Conservation (phyloP, 2,888 invertebrate species). For the Papilio demoleus region DNA sequence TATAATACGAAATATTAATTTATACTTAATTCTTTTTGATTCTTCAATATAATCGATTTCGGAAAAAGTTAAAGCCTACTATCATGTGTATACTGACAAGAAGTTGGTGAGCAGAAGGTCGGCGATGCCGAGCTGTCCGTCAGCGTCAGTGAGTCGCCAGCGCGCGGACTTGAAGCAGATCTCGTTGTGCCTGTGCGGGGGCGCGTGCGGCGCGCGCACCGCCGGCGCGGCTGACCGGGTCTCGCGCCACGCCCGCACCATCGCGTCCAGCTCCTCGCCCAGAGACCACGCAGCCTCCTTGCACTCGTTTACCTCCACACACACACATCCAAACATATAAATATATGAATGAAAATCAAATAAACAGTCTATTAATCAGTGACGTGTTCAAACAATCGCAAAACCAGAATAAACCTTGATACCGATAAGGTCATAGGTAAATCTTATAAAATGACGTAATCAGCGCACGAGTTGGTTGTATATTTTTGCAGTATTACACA, state of each 20-base stretch:
- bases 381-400: no score
- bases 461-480: background rate
- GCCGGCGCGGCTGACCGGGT: constrained; percentile 80
- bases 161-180: constrained; percentile 99
- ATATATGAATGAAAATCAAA: no score
- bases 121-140: constrained; percentile 98
- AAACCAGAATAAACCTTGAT: background rate
- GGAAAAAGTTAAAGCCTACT: no score
- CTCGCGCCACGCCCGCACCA: constrained; percentile 94
- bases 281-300: constrained; percentile 94
- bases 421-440: background rate
- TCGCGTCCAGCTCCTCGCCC: constrained; percentile 97
- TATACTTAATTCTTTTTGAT: no score
- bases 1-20: no score
- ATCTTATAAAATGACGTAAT: background rate
- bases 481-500: constrained; percentile 40
- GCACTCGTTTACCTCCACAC: constrained; percentile 89
- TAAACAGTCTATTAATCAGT: no score
- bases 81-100: constrained; percentile 85
- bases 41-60: no score
- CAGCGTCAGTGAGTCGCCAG: constrained; percentile 98
- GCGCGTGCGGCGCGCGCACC: constrained; percentile 87
- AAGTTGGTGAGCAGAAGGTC: constrained; percentile 98
- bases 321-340: background rate
- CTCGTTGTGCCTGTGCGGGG: constrained; percentile 89